Evolutionary conservation across 1,140 invertebrate species (phyloP).

Genomic region (Oryzaephilus surinamensis): DNA sequence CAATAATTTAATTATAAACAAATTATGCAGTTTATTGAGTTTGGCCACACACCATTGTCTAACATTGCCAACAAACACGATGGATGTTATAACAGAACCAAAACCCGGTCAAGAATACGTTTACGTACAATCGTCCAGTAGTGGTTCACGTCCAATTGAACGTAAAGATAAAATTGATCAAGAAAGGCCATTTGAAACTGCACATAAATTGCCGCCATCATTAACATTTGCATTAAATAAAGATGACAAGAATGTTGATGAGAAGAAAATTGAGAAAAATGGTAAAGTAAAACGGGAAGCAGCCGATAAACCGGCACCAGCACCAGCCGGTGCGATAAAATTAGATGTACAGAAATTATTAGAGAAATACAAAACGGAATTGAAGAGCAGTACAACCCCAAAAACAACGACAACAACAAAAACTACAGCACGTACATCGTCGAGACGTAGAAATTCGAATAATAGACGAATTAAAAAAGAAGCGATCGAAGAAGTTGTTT

Average conservation of each 20-base stretch:
- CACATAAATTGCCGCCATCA: conserved; percentile 31
- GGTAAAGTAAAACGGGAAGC: conserved; percentile 23
- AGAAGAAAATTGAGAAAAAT: conserved; percentile 12
- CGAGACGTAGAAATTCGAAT: conserved; percentile 4
- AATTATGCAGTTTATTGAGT: conserved; percentile 2
- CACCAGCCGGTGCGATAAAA: conserved; percentile 33
- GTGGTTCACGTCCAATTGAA: conserved; percentile 22
- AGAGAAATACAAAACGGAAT: conserved; percentile 29
- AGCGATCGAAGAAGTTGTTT: conserved; percentile 10
- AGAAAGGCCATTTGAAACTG: conserved; percentile 30
- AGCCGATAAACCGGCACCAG: conserved; percentile 21
- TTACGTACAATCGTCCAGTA: conserved; percentile 26
- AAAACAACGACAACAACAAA: conserved; percentile 13
- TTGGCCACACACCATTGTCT: neutral
- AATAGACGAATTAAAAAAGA: conserved; percentile 26
- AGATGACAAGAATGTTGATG: conserved; percentile 20
- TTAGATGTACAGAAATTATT: conserved; percentile 29
- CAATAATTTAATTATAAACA: neutral
- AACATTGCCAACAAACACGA: conserved; percentile 15
- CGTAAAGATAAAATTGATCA: conserved; percentile 27
- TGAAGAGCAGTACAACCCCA: conserved; percentile 25
- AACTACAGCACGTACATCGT: too few species aligned
- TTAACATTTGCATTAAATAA: conserved; percentile 23
- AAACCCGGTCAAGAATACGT: conserved; percentile 32
- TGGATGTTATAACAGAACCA: conserved; percentile 25